These are phyloP conservation scores for Noctuana brunneofusca DNA, from an alignment of 2,888 invertebrate genomes.

Conservation along the genomic window DNA sequence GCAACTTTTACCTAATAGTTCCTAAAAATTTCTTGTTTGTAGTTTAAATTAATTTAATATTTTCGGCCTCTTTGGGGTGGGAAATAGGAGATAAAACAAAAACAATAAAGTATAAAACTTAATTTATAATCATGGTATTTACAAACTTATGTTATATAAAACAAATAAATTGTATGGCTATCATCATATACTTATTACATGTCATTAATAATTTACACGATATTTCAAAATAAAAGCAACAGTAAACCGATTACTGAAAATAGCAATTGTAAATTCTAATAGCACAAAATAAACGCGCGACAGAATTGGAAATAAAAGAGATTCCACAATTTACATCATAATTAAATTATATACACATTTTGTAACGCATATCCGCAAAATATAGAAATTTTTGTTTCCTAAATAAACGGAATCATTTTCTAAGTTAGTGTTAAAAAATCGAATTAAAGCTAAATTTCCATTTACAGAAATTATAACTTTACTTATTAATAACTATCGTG, in stretches of 20 bases:
- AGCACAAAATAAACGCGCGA: conserved; percentile 71
- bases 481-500: conserved; percentile 24
- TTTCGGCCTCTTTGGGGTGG: conserved; percentile 5
- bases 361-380: conserved; percentile 54
- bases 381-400: conserved; percentile 10
- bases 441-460: conserved; percentile 10
- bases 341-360: conserved; percentile 73
- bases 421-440: conserved; percentile 4
- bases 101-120: conserved; percentile 81
- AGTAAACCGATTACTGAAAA: conserved; percentile 73
- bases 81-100: conserved; percentile 62
- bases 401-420: conserved; percentile 1
- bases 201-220: conserved; percentile 81
- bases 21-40: no score
- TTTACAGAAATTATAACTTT: conserved; percentile 5
- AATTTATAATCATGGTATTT: conserved; percentile 82
- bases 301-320: conserved; percentile 76
- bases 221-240: conserved; percentile 77
- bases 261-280: conserved; percentile 69
- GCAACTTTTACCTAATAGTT: no score
- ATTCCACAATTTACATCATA: conserved; percentile 77
- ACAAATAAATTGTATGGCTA: conserved; percentile 82
- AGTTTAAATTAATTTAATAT: neutral
- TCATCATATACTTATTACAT: conserved; percentile 80
- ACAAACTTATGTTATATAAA: conserved; percentile 81